Evolutionary conservation across 2,888 invertebrate species (phyloP).

Genomic region (Polylopha cassiicola): DNA sequence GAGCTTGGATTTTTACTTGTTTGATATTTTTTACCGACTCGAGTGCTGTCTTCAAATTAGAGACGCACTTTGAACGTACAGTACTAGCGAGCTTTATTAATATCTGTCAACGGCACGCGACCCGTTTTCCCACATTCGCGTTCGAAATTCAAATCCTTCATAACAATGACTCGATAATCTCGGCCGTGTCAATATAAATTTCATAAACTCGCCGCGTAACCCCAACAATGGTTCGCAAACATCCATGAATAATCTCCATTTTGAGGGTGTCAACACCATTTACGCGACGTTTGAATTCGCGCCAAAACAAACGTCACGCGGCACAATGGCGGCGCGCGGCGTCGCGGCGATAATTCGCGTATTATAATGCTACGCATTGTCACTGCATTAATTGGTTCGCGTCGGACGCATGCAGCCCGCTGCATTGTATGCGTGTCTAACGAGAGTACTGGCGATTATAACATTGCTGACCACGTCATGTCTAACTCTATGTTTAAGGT

Average conservation of each 20-base stretch:
- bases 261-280: constrained; percentile 72
- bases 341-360: constrained; percentile 48
- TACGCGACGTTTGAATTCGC: constrained; percentile 48
- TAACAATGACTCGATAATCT: constrained; percentile 70
- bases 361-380: constrained; percentile 58
- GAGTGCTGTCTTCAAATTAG: constrained; percentile 59
- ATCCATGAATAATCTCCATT: constrained; percentile 74
- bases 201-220: constrained; percentile 66
- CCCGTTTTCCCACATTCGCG: constrained; percentile 54
- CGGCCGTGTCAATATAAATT: constrained; percentile 71
- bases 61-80: constrained; percentile 24
- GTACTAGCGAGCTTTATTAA: constrained; percentile 48
- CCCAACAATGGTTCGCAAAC: constrained; percentile 65
- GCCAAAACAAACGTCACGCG: constrained; percentile 66
- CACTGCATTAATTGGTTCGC: constrained; percentile 54
- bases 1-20: constrained; percentile 44
- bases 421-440: constrained; percentile 32
- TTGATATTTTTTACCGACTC: constrained; percentile 41
- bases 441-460: constrained; percentile 1
- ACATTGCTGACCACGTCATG: no score
- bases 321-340: constrained; percentile 51
- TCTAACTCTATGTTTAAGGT: no score
- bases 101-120: constrained; percentile 65
- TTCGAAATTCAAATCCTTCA: constrained; percentile 61
- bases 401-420: constrained; percentile 30